A percentile compares a stretch with the other conserved stretches of the same genome.
Conservation (phyloP, 92 coral and sea anemone genomes). For the Hydrozoanthus gracilis region DNA sequence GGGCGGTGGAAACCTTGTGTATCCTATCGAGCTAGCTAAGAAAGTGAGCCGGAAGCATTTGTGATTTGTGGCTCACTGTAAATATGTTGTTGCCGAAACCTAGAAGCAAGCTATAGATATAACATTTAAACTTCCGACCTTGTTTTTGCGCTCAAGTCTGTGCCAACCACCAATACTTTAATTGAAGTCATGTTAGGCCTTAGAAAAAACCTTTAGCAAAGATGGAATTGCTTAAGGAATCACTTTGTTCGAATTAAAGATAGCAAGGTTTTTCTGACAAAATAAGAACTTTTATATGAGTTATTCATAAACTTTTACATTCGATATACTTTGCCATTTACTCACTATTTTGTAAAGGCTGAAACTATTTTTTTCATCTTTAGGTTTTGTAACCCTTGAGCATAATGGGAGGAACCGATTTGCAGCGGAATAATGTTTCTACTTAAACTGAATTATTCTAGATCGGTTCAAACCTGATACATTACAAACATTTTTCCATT, state of each 20-base stretch:
- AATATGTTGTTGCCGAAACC: background rate
- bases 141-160: background rate
- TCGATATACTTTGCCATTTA: background rate
- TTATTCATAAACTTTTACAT: background rate
- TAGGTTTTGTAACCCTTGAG: background rate
- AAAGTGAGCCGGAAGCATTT: conserved; percentile 19
- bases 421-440: background rate
- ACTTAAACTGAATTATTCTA: background rate
- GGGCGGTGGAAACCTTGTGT: background rate
- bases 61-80: conserved; percentile 11
- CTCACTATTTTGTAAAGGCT: background rate
- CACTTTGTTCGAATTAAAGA: background rate
- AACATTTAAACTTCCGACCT: background rate
- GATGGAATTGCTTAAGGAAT: background rate
- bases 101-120: background rate
- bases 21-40: background rate
- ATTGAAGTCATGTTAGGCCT: background rate
- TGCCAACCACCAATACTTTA: background rate
- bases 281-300: background rate
- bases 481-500: background rate
- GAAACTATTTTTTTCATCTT: background rate
- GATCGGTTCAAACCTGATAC: background rate
- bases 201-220: background rate
- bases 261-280: background rate
- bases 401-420: background rate